phyloP scores from a whole-genome alignment of 1,140 invertebrate genomes.

The Latrodectus geometricus region DNA sequence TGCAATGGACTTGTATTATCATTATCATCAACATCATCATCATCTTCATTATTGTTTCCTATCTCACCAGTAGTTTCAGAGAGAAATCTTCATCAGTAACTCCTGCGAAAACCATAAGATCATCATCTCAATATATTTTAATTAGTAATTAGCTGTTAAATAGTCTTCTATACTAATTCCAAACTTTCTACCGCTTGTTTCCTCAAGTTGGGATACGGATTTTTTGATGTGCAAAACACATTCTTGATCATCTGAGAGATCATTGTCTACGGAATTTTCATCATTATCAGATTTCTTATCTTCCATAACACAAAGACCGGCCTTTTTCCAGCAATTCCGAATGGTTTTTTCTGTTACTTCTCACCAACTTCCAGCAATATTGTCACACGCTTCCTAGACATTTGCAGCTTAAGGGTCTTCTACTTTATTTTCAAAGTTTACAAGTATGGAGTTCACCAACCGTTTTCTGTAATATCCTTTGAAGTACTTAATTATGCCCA shows the following conservation, averaged over 20 bases:
- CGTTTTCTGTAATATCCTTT: conserved; percentile 24
- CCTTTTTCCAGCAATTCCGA: conserved; percentile 14
- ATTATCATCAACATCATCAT: not conserved
- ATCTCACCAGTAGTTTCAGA: too few species aligned
- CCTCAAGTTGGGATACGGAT: conserved; percentile 13
- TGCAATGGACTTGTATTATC: conserved; percentile 3
- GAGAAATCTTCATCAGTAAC: too few species aligned
- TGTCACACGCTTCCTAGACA: conserved; percentile 14
- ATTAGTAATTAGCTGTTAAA: too few species aligned
- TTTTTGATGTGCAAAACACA: conserved; percentile 2
- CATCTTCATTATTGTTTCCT: not conserved
- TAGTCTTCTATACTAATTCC: conserved; percentile 1
- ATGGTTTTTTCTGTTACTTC: conserved; percentile 6
- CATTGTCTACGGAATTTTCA: conserved; percentile 1
- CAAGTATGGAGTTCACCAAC: conserved; percentile 10
- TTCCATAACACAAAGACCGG: conserved; percentile 13
- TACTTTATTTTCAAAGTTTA: conserved; percentile 17
- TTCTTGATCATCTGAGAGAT: conserved; percentile 14
- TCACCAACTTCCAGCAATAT: conserved; percentile 16
- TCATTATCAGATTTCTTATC: conserved; percentile 1
- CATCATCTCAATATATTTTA: too few species aligned
- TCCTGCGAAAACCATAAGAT: too few species aligned
- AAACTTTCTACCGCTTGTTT: conserved; percentile 1
- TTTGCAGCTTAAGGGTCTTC: conserved; percentile 11
- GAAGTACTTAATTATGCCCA: conserved; percentile 12